A percentile compares a stretch with the other conserved stretches of the same genome.
Evolutionary conservation across 2,797 vertebrate genomes (phyloP).

Genomic region (Pantherophis vulpinus): DNA sequence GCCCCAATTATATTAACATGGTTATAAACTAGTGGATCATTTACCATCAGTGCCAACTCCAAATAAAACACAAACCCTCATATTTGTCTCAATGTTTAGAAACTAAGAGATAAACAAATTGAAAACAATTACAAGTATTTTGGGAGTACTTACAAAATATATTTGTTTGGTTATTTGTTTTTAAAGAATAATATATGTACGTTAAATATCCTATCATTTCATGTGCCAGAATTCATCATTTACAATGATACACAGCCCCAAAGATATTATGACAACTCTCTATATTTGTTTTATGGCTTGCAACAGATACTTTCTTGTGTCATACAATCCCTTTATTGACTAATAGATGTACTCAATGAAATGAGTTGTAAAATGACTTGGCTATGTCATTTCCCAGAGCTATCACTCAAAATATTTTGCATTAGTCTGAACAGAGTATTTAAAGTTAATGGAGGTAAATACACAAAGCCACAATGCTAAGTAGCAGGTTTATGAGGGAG

Average conservation of each 20-base stretch:
- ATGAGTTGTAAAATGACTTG: not conserved
- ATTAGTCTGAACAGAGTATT: not conserved
- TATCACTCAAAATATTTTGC: not conserved
- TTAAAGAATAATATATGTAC: not conserved
- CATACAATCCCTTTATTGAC: not conserved
- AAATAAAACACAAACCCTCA: not conserved
- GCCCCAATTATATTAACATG: not conserved
- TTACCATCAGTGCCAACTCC: not conserved
- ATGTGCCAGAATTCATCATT: not conserved
- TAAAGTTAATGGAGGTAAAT: not conserved
- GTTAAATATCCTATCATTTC: not conserved
- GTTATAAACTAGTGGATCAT: not conserved
- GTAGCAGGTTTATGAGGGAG: not conserved
- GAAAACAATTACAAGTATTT: not conserved
- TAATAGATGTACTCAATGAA: not conserved
- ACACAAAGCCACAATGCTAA: not conserved
- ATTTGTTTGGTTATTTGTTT: not conserved
- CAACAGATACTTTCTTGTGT: not conserved
- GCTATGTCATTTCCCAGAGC: not conserved
- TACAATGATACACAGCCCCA: not conserved
- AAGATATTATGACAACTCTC: not conserved
- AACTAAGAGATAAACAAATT: not conserved
- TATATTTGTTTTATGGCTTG: not conserved
- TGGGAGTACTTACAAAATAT: not conserved
- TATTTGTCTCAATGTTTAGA: not conserved